A percentile compares a stretch with the other conserved stretches of the same genome.
Conservation (phyloP, 2,113 vertebrate genomes). For the Melospiza melodia region DNA sequence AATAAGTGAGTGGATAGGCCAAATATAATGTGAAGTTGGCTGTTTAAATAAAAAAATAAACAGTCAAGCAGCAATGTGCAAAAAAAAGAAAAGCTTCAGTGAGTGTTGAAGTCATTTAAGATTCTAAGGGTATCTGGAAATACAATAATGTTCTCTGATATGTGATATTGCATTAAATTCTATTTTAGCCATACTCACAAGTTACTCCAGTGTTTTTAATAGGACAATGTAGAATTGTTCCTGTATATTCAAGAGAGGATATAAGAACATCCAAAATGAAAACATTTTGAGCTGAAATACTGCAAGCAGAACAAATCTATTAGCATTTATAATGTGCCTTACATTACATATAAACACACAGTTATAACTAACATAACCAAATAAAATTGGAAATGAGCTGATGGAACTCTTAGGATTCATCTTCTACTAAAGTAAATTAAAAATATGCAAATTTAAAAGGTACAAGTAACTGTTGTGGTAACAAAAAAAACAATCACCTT, state of each 20-base stretch:
- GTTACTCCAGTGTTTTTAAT: background rate
- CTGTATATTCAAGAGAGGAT: background rate
- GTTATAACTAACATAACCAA: constrained; percentile 16
- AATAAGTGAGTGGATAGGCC: background rate
- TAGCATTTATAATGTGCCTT: constrained; percentile 6
- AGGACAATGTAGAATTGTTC: background rate
- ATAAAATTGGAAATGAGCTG: constrained; percentile 25
- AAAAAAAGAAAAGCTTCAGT: background rate
- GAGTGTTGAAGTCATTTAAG: background rate
- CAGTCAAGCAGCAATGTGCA: background rate
- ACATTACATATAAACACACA: constrained; percentile 5
- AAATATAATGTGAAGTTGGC: background rate
- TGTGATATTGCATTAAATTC: background rate
- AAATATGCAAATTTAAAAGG: constrained; percentile 44
- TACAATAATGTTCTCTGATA: background rate
- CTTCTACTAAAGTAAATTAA: constrained; percentile 25
- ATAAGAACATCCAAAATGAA: background rate
- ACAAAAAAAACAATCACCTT: background rate
- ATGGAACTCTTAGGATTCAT: constrained; percentile 19
- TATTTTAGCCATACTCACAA: background rate
- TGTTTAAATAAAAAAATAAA: background rate
- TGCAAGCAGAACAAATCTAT: background rate
- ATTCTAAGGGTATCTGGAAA: background rate
- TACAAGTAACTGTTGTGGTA: background rate
- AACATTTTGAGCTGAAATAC: background rate